phyloP scores from a whole-genome alignment of 2,113 vertebrate species.

The Megaleporinus macrocephalus region DNA sequence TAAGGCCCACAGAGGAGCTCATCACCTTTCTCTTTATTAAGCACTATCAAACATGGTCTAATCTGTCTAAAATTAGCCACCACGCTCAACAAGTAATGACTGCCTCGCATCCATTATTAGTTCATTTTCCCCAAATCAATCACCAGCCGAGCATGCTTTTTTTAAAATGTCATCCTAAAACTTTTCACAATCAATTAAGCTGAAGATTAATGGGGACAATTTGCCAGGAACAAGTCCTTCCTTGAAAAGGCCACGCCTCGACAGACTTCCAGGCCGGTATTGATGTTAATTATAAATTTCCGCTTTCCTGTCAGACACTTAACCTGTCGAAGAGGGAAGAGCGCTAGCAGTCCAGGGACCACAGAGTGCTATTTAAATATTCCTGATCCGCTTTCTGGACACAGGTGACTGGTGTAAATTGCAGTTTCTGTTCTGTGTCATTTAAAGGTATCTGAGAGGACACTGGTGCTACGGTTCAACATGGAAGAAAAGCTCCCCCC shows the following conservation, averaged over 20 bases:
- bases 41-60: slow-evolving; percentile 76
- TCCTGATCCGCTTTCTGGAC: slow-evolving; percentile 52
- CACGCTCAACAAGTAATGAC: slow-evolving; percentile 74
- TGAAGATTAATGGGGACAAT: slow-evolving; percentile 85
- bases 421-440: slow-evolving; percentile 53
- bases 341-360: slow-evolving; percentile 36
- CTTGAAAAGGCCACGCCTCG: slow-evolving; percentile 69
- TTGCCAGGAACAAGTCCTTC: slow-evolving; percentile 76
- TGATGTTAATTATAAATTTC: slow-evolving; percentile 72
- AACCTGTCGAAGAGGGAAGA: slow-evolving; percentile 63
- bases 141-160: slow-evolving; percentile 73
- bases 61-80: slow-evolving; percentile 79
- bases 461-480: slow-evolving; percentile 26
- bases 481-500: slow-evolving; percentile 10
- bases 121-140: slow-evolving; percentile 79
- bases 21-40: slow-evolving; percentile 71
- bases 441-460: slow-evolving; percentile 49
- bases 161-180: slow-evolving; percentile 84
- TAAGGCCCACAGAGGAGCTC: slow-evolving; percentile 46
- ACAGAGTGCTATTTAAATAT: slow-evolving; percentile 50
- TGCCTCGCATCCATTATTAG: slow-evolving; percentile 80
- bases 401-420: slow-evolving; percentile 57
- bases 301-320: slow-evolving; percentile 68
- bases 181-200: slow-evolving; percentile 84
- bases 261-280: slow-evolving; percentile 66